Evolutionary conservation across 2,113 vertebrate species (phyloP), one percentile per base, ranked within the genome.

Genomic region (Prionailurus viverrinus): DNA sequence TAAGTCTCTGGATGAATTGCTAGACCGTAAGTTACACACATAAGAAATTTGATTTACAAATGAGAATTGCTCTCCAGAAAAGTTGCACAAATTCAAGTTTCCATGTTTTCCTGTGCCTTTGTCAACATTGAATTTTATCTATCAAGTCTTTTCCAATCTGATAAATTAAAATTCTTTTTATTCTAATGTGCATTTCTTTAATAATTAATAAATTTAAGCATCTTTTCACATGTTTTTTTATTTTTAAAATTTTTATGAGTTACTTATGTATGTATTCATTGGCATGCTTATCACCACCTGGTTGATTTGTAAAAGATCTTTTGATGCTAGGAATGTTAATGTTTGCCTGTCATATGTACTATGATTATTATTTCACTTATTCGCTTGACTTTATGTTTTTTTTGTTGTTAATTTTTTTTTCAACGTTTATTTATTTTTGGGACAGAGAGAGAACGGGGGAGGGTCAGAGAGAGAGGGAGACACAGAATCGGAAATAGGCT

Each of bases 221-320:
- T 39, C 3, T 87, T 94, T 89, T 71, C 15, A 73, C 7, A 45
- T 23, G 1, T 31, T 88, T 31, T 41, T 7, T 12, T 58, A 11
- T 45, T 95, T 88, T 91, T 45, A 15, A 84, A 23, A 29, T 23
- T 93, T 93, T 88, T 87, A 25, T 94, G 11, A 69, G 76, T 89
- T 65, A 51, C 7, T 29, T n/a, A 1, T 71, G 0, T 36, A 39
- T 80, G 58, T 53, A 83, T 92, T 41, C 58, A 25, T 51, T 69
- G 78, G n/a, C 81, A 83, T 33, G 2, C 69, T 76, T 81, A 33
- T 65, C 4, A 23, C 29, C 11, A 25, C 71, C 13, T 82, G 58
- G 18, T 55, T 93, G 89, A 41, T 85, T 39, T 80, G 6, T 51
- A 16, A 78, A 83, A 79, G 10, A 31, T 36, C 23, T 73, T 66